Evolutionary conservation across 2,888 invertebrate genomes (phyloP), one percentile per base, ranked within the genome.

Genomic region (Euproctis similis): DNA sequence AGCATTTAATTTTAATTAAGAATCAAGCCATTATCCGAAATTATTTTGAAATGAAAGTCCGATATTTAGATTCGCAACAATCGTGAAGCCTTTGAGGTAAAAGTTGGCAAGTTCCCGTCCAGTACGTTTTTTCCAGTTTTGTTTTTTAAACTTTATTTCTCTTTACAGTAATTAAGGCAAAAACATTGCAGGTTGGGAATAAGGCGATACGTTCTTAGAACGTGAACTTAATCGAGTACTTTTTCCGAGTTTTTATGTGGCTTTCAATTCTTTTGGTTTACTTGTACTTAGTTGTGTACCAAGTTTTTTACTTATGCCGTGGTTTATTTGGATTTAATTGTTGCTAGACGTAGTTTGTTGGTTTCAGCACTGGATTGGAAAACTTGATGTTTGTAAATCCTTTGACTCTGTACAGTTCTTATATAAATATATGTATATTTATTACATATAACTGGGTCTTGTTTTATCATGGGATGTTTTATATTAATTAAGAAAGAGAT

Each of bases 1-100:
- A n/a, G n/a, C 39, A 35, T 46, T 39, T 40, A 51, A 53, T 43
- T 53, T 48, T 40, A 48, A 34, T 28, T n/a, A n/a, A n/a, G n/a
- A n/a, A n/a, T 34, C 7, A 20, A 31, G 12, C 27, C 24, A 33
- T 46, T 46, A 31, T 45, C 16, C 32, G 26, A 33, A 46, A 11
- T 39, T 8, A 9, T 34, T 7, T 29, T 30, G 36, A 39, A 34
- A 31, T 43, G 30, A 39, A 38, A 45, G 36, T 43, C 36, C 24
- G 34, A 39, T 42, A 54, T 46, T 47, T 35, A 32, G 31, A 38
- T 40, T 31, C 26, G 34, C 30, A 31, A 42, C 42, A 44, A 41
- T 28, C 26, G 28, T 19, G 38, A 49, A 51, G 25, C 45, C 46
- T 39, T 12, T 42, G 27, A n/a, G n/a, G n/a, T 21, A 23, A 40